phyloP scores from a whole-genome alignment of 2,888 invertebrate species.

The Lordiphosa andalusiaca region DNA sequence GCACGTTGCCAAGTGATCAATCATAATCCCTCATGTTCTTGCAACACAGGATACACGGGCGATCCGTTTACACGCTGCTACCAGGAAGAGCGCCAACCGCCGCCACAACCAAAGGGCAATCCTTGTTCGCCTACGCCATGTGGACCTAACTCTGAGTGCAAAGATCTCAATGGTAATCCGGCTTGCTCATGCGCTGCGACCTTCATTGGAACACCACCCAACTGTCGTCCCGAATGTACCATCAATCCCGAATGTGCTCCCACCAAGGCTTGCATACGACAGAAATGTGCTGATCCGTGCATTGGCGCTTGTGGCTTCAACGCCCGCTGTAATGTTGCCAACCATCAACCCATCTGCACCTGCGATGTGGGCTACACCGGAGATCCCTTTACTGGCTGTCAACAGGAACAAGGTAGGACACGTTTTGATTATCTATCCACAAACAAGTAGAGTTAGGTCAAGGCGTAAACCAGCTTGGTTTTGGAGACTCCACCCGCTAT shows the following conservation, averaged over 20 bases:
- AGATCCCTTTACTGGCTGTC: conserved; percentile 84
- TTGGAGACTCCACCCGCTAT: conserved; percentile 78
- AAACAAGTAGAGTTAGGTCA: conserved; percentile 50
- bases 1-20: conserved; percentile 88
- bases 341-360: conserved; percentile 82
- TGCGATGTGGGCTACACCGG: conserved; percentile 83
- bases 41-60: conserved; percentile 85
- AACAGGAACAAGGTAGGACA: conserved; percentile 81
- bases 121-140: conserved; percentile 85
- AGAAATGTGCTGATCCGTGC: conserved; percentile 84
- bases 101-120: conserved; percentile 80
- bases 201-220: conserved; percentile 84
- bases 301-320: conserved; percentile 85
- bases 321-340: conserved; percentile 83
- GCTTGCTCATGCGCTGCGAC: conserved; percentile 83
- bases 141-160: conserved; percentile 84
- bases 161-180: conserved; percentile 81
- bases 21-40: conserved; percentile 89
- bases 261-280: conserved; percentile 81
- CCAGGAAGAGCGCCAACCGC: conserved; percentile 72
- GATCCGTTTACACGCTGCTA: conserved; percentile 88
- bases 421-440: conserved; percentile 32
- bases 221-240: conserved; percentile 85
- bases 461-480: conserved; percentile 66
- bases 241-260: conserved; percentile 82